Percentiles rank a stretch among this genome's conserved stretches.
Conservation (phyloP, 37 sponge, comb jelly and placozoan species). For the Aplysina aerophoba region DNA sequence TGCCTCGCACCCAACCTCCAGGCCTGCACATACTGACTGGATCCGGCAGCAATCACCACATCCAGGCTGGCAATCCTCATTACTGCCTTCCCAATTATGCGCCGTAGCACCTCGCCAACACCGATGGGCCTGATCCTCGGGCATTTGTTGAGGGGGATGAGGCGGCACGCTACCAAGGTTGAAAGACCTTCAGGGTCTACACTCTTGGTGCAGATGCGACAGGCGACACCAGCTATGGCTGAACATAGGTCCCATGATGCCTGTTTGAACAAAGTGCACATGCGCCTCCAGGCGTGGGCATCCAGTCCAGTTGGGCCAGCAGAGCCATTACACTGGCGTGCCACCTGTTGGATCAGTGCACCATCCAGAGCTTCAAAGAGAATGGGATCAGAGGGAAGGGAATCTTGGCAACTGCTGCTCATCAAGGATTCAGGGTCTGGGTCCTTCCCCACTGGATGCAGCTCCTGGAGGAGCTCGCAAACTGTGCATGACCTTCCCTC, state of each 20-base stretch:
- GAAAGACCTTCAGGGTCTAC: conserved; percentile 13
- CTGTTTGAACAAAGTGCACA: neutral
- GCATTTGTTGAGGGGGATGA: conserved; percentile 3
- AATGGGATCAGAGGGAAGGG: conserved; percentile 6
- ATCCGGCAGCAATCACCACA: neutral
- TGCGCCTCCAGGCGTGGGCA: neutral
- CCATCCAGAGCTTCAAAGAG: neutral
- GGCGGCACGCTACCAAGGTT: neutral
- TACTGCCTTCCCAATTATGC: neutral
- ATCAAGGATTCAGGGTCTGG: conserved; percentile 3
- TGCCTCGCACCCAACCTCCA: neutral
- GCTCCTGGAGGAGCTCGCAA: neutral
- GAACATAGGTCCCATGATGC: neutral
- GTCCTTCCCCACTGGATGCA: neutral
- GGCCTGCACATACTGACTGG: neutral
- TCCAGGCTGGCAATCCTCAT: neutral
- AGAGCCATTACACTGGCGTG: neutral
- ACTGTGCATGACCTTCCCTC: neutral
- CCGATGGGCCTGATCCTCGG: neutral
- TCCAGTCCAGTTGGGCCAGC: conserved; percentile 26
- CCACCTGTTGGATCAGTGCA: conserved; percentile 6
- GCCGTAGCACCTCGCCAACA: conserved; percentile 8
- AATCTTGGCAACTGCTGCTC: neutral
- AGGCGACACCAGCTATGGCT: conserved; percentile 2
- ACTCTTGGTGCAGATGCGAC: neutral